These are phyloP conservation scores for Acanthisitta chloris DNA, from an alignment of 2,113 vertebrate species.

Conservation along the genomic window DNA sequence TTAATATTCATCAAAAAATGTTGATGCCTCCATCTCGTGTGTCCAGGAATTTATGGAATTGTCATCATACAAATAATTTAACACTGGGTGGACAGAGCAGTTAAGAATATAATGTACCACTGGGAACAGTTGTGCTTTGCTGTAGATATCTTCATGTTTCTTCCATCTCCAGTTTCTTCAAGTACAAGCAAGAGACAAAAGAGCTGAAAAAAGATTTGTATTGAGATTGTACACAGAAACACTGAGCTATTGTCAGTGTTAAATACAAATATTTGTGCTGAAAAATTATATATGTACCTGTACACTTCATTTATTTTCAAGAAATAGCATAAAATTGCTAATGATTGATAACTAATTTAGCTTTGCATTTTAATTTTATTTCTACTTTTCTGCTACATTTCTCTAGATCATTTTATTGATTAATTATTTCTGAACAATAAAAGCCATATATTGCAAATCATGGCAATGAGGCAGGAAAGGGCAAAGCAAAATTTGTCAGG, in stretches of 20 bases:
- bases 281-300: not conserved
- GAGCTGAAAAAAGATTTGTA: not conserved
- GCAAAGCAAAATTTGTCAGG: not conserved
- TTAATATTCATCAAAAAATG: not conserved
- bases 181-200: not conserved
- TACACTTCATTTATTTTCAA: not conserved
- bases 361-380: not conserved
- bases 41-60: not conserved
- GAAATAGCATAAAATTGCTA: fast-evolving
- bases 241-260: not conserved
- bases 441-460: not conserved
- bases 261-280: not conserved
- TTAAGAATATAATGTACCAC: not conserved
- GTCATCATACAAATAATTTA: not conserved
- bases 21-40: not conserved
- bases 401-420: not conserved
- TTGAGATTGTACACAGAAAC: not conserved
- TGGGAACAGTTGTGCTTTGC: not conserved
- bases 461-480: not conserved
- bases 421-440: not conserved
- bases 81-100: not conserved
- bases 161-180: not conserved
- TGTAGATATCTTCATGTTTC: not conserved
- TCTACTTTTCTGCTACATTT: not conserved
- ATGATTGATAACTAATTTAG: not conserved